Percentiles rank a stretch among this genome's conserved stretches.
phyloP scores from a whole-genome alignment of 2,888 invertebrate species.

The Caenorhabditis drosophilae region DNA sequence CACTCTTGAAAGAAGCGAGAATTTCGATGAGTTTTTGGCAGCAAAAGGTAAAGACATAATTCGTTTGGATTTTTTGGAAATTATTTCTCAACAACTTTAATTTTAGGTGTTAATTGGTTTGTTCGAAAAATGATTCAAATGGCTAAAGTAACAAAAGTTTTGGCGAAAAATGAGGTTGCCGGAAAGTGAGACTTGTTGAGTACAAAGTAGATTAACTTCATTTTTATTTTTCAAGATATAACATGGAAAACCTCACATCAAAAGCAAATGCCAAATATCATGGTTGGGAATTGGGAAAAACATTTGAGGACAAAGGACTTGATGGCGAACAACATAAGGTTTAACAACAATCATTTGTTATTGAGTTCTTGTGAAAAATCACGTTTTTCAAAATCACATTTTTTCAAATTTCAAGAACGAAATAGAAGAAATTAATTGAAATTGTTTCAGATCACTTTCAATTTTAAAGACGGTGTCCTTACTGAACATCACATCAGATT shows the following conservation, averaged over 20 bases:
- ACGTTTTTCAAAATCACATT: too few species aligned
- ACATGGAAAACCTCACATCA: slow-evolving; percentile 58
- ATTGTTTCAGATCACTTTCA: slow-evolving; percentile 67
- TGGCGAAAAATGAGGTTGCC: slow-evolving; percentile 25
- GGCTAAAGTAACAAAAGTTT: slow-evolving; percentile 63
- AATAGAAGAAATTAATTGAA: too few species aligned
- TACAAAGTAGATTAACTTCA: too few species aligned
- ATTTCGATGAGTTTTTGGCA: slow-evolving; percentile 67
- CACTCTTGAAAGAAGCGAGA: slow-evolving; percentile 63
- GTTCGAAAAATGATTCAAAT: slow-evolving; percentile 63
- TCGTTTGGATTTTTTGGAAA: too few species aligned
- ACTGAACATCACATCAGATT: slow-evolving; percentile 64
- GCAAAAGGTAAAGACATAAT: slow-evolving; percentile 65
- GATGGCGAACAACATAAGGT: slow-evolving; percentile 63
- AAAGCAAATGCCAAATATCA: slow-evolving; percentile 60
- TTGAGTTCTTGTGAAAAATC: too few species aligned
- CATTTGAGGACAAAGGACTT: slow-evolving; percentile 64
- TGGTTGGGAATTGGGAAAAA: slow-evolving; percentile 59
- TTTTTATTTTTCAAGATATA: slow-evolving; percentile 38
- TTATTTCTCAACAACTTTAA: not conserved
- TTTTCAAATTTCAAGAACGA: too few species aligned
- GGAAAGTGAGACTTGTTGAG: slow-evolving; percentile 33
- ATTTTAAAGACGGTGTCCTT: slow-evolving; percentile 48
- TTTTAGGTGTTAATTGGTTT: slow-evolving; percentile 51
- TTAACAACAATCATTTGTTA: too few species aligned